Percentiles rank a stretch among this genome's conserved stretches.
Evolutionary conservation across 2,113 vertebrate species (phyloP).

Genomic region (Ibidorhyncha struthersii): DNA sequence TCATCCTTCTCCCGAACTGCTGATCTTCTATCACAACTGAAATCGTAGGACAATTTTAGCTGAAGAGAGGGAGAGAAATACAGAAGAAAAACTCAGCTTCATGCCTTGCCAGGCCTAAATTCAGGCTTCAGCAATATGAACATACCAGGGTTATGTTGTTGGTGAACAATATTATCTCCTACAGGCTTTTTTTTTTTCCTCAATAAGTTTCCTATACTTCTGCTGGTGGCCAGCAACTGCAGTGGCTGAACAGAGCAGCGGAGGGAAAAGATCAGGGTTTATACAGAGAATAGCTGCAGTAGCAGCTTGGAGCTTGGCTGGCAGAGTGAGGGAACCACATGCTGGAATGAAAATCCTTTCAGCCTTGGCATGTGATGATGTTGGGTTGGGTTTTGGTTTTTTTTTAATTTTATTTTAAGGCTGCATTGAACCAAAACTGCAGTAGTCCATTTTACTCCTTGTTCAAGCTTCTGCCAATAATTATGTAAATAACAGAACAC

Average conservation of each 20-base stretch:
- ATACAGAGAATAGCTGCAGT: not conserved
- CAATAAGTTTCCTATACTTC: not conserved
- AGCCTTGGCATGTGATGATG: constrained; percentile 48
- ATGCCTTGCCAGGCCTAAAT: not conserved
- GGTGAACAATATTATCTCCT: not conserved
- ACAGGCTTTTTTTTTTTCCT: not conserved
- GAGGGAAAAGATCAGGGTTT: not conserved
- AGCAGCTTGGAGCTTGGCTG: constrained; percentile 33
- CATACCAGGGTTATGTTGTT: not conserved
- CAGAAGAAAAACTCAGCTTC: not conserved
- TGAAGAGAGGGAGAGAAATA: not conserved
- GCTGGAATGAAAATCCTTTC: constrained; percentile 57
- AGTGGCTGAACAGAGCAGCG: not conserved
- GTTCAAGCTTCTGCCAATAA: constrained; percentile 15
- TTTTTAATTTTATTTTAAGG: not conserved
- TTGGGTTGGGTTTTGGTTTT: no score
- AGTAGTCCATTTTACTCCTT: constrained; percentile 29
- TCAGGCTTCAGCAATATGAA: not conserved
- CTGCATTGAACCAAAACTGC: constrained; percentile 22
- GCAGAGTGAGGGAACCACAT: not conserved
- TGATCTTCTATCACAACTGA: not conserved
- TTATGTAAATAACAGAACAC: constrained; percentile 36
- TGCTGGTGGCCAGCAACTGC: not conserved
- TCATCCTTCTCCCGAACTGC: not conserved
- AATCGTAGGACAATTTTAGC: not conserved